These are phyloP conservation scores for Myotis planiceps DNA, from an alignment of 2,797 vertebrate genomes.

Conservation along the genomic window DNA sequence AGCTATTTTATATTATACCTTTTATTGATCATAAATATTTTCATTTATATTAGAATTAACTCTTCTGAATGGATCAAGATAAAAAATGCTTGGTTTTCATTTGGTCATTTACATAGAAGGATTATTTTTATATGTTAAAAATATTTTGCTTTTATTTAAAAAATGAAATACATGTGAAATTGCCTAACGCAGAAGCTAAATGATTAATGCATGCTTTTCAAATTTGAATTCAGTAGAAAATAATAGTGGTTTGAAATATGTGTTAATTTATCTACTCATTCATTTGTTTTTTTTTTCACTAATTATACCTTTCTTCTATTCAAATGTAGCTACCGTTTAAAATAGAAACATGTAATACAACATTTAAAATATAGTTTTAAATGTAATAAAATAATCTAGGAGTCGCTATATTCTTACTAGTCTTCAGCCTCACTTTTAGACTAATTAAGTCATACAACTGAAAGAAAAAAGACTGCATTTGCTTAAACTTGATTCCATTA, in stretches of 20 bases:
- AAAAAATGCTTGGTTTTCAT: not conserved
- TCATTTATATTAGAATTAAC: not conserved
- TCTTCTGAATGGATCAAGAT: not conserved
- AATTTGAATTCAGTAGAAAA: conserved; percentile 43
- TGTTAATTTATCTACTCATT: not conserved
- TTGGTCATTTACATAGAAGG: not conserved
- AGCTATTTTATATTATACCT: not conserved
- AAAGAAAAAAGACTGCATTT: conserved; percentile 43
- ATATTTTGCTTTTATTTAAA: not conserved
- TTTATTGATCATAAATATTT: not conserved
- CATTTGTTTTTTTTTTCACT: conserved; percentile 6
- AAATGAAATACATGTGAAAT: not conserved
- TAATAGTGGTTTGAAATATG: not conserved
- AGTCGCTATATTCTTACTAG: not conserved
- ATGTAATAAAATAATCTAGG: conserved; percentile 14
- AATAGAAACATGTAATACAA: conserved; percentile 9
- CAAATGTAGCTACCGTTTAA: conserved; percentile 5
- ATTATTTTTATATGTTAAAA: not conserved
- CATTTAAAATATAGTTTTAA: conserved; percentile 3
- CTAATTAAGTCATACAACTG: conserved; percentile 53
- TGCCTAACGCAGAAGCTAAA: not conserved
- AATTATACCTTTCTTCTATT: conserved; percentile 23
- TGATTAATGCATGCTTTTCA: not conserved
- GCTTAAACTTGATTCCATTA: conserved; percentile 55
- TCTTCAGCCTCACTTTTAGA: conserved; percentile 41